A percentile compares a stretch with the other conserved stretches of the same genome.
These are phyloP conservation scores for Pongo abelii DNA, from an alignment of 2,113 vertebrate genomes.

Conservation along the genomic window DNA sequence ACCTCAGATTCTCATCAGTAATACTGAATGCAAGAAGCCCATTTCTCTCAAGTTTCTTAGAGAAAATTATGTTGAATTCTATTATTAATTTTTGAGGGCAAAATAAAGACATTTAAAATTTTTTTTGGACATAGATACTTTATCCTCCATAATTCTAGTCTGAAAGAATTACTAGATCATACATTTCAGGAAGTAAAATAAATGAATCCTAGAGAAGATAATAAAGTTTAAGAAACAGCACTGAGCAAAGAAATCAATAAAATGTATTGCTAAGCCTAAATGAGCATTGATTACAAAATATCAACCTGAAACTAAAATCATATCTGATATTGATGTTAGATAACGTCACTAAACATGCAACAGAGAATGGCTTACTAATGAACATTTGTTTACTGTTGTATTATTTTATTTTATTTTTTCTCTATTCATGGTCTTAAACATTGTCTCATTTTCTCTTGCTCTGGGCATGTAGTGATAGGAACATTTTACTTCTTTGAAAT, in stretches of 20 bases:
- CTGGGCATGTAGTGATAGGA: not conserved
- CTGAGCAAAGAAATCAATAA: slow-evolving; percentile 3
- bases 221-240: slow-evolving; percentile 6
- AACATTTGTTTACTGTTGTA: not conserved
- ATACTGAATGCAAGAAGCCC: not conserved
- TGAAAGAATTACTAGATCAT: slow-evolving; percentile 16
- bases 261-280: slow-evolving; percentile 16
- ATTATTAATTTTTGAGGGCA: not conserved
- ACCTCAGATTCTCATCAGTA: not conserved
- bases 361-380: not conserved
- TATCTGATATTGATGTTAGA: not conserved
- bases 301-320: slow-evolving; percentile 27
- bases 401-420: not conserved
- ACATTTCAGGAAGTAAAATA: not conserved
- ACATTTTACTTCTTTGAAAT: not conserved
- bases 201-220: slow-evolving; percentile 17
- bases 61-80: not conserved
- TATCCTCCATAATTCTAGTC: not conserved
- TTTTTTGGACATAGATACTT: not conserved
- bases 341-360: not conserved
- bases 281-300: slow-evolving; percentile 35
- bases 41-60: not conserved
- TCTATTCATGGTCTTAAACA: not conserved
- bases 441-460: not conserved
- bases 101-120: slow-evolving; percentile 1